Conservation (phyloP, 1,140 invertebrate species). For the Brachionus manjavacas region DNA sequence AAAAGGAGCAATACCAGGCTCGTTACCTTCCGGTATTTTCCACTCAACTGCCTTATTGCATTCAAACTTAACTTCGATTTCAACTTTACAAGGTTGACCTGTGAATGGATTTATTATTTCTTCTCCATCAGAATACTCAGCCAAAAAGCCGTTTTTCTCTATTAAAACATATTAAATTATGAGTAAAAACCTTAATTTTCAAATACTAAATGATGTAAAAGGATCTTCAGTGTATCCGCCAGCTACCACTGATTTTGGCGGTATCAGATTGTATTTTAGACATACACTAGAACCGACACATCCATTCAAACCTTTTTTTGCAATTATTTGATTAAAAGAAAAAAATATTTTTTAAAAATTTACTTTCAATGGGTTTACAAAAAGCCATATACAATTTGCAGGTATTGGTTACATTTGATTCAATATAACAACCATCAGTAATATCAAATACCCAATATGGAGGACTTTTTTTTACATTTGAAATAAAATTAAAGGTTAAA, state of each 20-base stretch:
- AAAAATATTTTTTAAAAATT: neutral
- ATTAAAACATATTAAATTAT: neutral
- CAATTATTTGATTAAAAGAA: neutral
- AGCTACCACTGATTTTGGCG: neutral
- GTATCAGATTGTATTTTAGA: neutral
- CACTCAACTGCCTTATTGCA: neutral
- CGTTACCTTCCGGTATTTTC: neutral
- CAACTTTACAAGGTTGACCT: neutral
- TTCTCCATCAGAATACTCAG: neutral
- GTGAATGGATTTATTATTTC: constrained; percentile 15
- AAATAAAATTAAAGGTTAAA: neutral
- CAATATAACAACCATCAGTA: neutral
- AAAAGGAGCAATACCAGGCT: constrained; percentile 7
- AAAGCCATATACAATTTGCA: constrained; percentile 17
- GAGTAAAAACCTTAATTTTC: neutral
- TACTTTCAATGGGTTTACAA: constrained; percentile 25
- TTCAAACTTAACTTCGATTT: constrained; percentile 11
- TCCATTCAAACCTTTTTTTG: neutral
- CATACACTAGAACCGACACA: constrained; percentile 14
- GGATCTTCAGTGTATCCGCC: constrained; percentile 18
- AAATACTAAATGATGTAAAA: constrained; percentile 25
- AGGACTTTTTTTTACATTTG: neutral
- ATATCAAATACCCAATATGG: constrained; percentile 33
- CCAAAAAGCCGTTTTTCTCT: neutral
- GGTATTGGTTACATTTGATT: neutral